Evolutionary conservation across 1,140 invertebrate genomes (phyloP).

Genomic region (Drosophila orosa): DNA sequence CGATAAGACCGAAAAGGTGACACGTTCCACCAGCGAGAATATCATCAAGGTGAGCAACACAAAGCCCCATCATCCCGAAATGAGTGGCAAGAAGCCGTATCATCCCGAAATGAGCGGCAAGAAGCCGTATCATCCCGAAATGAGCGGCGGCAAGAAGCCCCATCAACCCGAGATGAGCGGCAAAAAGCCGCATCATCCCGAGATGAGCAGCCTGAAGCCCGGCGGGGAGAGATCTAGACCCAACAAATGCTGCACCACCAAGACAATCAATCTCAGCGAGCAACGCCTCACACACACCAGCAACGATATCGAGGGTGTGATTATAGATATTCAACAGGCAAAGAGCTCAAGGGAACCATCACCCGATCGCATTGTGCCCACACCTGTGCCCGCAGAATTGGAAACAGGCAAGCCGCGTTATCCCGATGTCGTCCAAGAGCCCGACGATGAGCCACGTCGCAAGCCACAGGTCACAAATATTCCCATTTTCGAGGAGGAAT

Average conservation of each 20-base stretch:
- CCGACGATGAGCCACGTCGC: conserved; percentile 86
- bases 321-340: conserved; percentile 88
- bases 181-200: conserved; percentile 71
- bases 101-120: conserved; percentile 60
- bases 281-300: conserved; percentile 39
- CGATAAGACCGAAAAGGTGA: conserved; percentile 85
- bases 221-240: conserved; percentile 52
- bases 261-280: conserved; percentile 84
- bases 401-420: conserved; percentile 87
- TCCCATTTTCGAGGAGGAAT: conserved; percentile 81
- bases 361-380: conserved; percentile 88
- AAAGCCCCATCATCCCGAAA: conserved; percentile 62
- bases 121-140: too few species aligned
- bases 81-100: conserved; percentile 74
- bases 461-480: conserved; percentile 83
- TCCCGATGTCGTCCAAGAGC: conserved; percentile 89
- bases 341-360: conserved; percentile 90
- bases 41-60: conserved; percentile 84
- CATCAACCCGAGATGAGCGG: conserved; percentile 69
- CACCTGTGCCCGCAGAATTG: conserved; percentile 86
- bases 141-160: conserved; percentile 76
- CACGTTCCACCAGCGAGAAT: conserved; percentile 86
- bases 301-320: conserved; percentile 83
- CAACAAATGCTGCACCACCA: conserved; percentile 83
- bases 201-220: conserved; percentile 58